phyloP scores from a whole-genome alignment of 1,140 invertebrate species.

The Prorops nasuta region DNA sequence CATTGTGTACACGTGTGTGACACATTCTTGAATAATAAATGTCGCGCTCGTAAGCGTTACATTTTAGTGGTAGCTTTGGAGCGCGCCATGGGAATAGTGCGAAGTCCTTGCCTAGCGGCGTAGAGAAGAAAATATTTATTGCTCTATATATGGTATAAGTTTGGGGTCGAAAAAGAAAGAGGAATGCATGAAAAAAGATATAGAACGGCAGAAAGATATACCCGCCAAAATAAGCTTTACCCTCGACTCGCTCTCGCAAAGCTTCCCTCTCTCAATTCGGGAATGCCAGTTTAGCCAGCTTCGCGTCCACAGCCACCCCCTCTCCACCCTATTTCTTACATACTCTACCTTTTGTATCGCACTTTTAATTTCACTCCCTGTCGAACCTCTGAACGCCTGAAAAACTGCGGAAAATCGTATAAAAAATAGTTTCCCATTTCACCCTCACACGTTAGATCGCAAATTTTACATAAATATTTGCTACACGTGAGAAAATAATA shows the following conservation, averaged over 20 bases:
- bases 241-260: conserved; percentile 13
- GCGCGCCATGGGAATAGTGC: conserved; percentile 20
- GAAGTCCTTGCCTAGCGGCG: conserved; percentile 3
- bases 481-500: too few species aligned
- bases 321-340: background rate
- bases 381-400: conserved; percentile 31
- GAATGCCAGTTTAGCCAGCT: conserved; percentile 37
- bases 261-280: conserved; percentile 32
- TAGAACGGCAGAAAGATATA: conserved; percentile 1
- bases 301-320: conserved; percentile 14
- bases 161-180: conserved; percentile 22
- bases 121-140: conserved; percentile 34
- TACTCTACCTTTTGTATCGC: conserved; percentile 9
- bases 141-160: conserved; percentile 16
- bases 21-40: conserved; percentile 14
- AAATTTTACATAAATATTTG: too few species aligned
- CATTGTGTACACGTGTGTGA: too few species aligned
- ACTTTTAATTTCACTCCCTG: conserved; percentile 39
- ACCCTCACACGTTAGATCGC: too few species aligned
- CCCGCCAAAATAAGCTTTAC: background rate
- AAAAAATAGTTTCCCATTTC: too few species aligned
- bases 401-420: too few species aligned
- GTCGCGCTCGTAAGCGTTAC: conserved; percentile 1
- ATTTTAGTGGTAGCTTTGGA: conserved; percentile 5
- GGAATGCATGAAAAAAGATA: conserved; percentile 17